Percentiles rank a stretch among this genome's conserved stretches.
Evolutionary conservation across 1,140 invertebrate genomes (phyloP).

Genomic region (Drosophila persimilis): DNA sequence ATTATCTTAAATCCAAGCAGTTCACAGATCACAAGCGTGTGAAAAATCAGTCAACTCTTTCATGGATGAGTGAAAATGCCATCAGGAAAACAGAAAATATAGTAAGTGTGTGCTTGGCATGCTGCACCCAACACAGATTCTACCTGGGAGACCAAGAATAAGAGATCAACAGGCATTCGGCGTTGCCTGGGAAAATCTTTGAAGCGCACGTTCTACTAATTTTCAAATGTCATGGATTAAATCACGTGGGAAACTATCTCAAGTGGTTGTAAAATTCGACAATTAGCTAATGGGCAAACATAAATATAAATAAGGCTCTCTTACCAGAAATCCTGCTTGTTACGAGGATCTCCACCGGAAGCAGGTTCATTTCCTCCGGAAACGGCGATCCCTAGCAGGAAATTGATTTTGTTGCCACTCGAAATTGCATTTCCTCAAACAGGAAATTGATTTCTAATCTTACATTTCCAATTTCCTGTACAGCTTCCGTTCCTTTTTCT

Average conservation of each 20-base stretch:
- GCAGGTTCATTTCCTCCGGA: conserved; percentile 2
- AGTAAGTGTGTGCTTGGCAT: neutral
- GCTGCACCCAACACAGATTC: neutral
- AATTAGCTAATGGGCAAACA: conserved; percentile 46
- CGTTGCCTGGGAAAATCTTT: conserved; percentile 1
- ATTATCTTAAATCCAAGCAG: neutral
- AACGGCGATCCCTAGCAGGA: conserved; percentile 19
- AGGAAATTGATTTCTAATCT: conserved; percentile 34
- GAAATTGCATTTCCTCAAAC: conserved; percentile 10
- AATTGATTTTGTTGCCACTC: conserved; percentile 32
- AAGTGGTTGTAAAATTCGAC: conserved; percentile 31
- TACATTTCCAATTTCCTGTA: conserved; percentile 30
- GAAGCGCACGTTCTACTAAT: neutral
- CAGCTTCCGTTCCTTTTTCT: conserved; percentile 33
- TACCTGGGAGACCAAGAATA: neutral
- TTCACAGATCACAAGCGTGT: neutral
- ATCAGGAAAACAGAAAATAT: conserved; percentile 26
- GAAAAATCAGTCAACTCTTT: conserved; percentile 7
- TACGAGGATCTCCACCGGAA: conserved; percentile 1
- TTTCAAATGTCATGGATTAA: neutral
- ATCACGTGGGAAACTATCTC: conserved; percentile 40
- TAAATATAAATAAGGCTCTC: neutral
- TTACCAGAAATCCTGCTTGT: neutral
- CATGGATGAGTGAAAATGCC: neutral
- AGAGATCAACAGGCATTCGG: neutral